Base-by-base conservation (phyloP, 2,888 invertebrate genomes). In the Pterostichus niger region DNA sequence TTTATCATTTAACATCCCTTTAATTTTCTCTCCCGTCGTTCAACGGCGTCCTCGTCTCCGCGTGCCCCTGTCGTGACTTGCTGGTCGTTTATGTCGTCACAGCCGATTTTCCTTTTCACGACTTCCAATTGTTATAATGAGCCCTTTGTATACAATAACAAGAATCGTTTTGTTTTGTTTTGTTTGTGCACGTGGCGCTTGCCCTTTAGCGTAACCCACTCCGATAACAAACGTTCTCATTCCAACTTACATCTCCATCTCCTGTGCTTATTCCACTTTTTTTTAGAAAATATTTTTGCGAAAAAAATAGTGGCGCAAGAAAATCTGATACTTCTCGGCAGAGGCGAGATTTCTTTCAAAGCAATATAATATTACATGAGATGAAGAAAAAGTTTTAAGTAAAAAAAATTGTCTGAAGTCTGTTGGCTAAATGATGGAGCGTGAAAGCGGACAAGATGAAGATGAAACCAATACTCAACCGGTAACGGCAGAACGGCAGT, bases 61-160 rank as follows among this genome's bases (percentile, higher is more conserved):
- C 52, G 6, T n/a, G 52, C 13, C 54, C 9, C 13, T 17, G 46
- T 49, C 52, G 17, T 31, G 80, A 77, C 33, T 56, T 35, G 6
- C n/a, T 33, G 40, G 56, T 78, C 61, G 44, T 81, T 81, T 71
- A 49, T 82, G 59, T 82, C 82, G 82, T 82, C 75, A 82, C 82
- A 59, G 82, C 13, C 75, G 82, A 82, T 82, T 73, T 68, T 81
- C 81, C 81, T 81, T 81, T 75, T 75, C 75, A 75, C 75, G 61
- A 75, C 75, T 88, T 87, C 87, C 87, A 87, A 87, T 87, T 88
- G 88, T 88, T 88, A 89, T 88, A 89, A 88, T 88, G 88, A 88
- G 88, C 87, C 87, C 87, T 88, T 88, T 88, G 88, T 88, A 88
- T 87, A 88, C 87, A 88, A 88, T 88, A 88, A 89, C 88, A 88